Conservation (phyloP, 64 coral and sea anemone species). For the Stylophora pistillata region DNA sequence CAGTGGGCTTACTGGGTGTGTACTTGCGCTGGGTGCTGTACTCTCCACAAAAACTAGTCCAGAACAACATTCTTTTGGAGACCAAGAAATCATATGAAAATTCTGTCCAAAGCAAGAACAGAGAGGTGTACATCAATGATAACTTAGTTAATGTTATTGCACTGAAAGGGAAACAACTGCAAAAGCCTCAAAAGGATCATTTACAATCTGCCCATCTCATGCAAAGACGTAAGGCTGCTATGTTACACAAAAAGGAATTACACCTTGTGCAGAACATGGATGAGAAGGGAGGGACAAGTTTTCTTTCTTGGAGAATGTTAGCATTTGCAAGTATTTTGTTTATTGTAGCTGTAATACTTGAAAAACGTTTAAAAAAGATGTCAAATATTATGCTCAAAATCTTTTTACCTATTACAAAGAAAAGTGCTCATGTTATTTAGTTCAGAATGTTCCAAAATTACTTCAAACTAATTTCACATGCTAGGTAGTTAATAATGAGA, state of each 20-base stretch:
- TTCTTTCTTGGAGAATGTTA: neutral
- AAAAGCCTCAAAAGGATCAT: neutral
- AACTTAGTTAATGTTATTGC: conserved; percentile 3
- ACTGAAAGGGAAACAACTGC: neutral
- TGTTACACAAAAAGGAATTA: neutral
- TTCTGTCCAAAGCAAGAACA: neutral
- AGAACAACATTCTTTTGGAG: neutral
- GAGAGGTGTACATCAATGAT: neutral
- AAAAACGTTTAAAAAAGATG: neutral
- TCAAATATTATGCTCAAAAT: neutral
- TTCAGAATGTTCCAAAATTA: neutral
- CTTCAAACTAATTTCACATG: neutral
- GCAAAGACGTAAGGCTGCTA: conserved; percentile 3
- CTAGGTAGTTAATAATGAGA: neutral
- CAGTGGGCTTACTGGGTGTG: conserved; percentile 65
- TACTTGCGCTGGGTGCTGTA: conserved; percentile 80
- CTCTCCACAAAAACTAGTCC: neutral
- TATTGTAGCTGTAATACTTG: neutral
- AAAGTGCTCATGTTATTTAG: conserved; percentile 27
- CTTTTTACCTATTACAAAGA: neutral
- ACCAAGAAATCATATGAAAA: neutral
- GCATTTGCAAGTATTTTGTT: neutral
- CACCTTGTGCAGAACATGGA: neutral
- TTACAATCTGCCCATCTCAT: neutral
- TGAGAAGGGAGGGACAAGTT: neutral